phyloP scores from a whole-genome alignment of 2,888 invertebrate species.

The Meghimatium bilineatum region DNA sequence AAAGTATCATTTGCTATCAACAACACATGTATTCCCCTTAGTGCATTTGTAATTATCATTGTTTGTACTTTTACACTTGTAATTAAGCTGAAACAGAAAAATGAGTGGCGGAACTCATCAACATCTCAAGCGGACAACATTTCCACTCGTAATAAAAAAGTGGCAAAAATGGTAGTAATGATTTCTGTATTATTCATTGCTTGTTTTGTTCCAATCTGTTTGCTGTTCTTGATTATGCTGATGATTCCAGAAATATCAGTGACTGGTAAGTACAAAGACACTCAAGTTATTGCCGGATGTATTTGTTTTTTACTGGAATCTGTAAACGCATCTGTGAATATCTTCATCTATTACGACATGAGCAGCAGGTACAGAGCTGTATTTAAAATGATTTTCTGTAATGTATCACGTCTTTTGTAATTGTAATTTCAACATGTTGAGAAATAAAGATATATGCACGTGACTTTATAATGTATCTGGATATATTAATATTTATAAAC shows the following conservation, averaged over 20 bases:
- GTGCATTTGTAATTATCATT: background rate
- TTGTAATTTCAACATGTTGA: too few relatives aligned
- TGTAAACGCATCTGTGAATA: background rate
- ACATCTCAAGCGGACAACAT: background rate
- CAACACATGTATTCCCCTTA: background rate
- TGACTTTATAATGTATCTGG: too few relatives aligned
- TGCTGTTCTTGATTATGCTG: background rate
- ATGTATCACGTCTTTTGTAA: too few relatives aligned
- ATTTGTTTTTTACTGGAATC: background rate
- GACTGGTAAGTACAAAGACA: background rate
- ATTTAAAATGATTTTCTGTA: background rate
- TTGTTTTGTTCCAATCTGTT: background rate
- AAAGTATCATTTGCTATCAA: background rate
- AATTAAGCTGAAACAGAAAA: background rate
- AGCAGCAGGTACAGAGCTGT: background rate
- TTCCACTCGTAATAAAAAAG: background rate
- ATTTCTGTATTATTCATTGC: background rate
- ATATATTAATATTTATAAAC: too few relatives aligned
- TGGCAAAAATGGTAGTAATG: slow-evolving; percentile 1
- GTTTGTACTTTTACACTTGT: background rate
- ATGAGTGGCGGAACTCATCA: background rate
- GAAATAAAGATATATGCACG: too few relatives aligned
- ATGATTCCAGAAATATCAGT: slow-evolving; percentile 3
- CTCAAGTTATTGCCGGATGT: background rate
- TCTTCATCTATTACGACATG: slow-evolving; percentile 29